Evolutionary conservation across 2,888 invertebrate species (phyloP), one percentile per base, ranked within the genome.

Genomic region (Agapostemon virescens): DNA sequence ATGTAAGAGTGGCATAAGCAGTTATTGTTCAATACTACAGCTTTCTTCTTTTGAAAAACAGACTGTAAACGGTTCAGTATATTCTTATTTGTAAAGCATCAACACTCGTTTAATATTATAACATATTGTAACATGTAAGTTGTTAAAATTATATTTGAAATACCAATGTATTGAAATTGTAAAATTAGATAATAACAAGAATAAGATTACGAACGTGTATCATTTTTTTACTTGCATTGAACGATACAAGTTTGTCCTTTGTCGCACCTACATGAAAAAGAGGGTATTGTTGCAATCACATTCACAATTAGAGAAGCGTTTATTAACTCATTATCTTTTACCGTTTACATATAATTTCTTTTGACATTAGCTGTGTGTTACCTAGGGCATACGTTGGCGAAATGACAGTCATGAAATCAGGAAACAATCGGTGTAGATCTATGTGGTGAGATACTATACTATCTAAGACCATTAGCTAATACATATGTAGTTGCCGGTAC

Each of bases 391-490:
- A n/a, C n/a, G 45, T 30, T 52, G 38, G 15, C n/a, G 38, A 55
- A 64, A 76, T 55, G 42, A 55, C 26, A 69, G 23, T 69, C 26
- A 36, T 55, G 38, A 68, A 66, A 66, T 66, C 45, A 38, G 58
- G 74, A 79, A 79, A 71, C 64, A 52, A 52, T 61, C 52, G 40
- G 66, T 58, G 70, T 55, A 73, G 26, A 58, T 69, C 36, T 49
- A 49, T n/a, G 33, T 5, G 36, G 52, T 52, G 30, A 36, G 42
- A 42, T 63, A 52, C 40, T 40, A 40, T 55, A 26, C 17, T 64
- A 15, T 33, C 26, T 55, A 55, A 13, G 11, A 33, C 7, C 58
- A 61, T 49, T 49, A 49, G 55, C 30, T 71, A 42, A n/a, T 17
- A 23, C 17, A 38, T 23, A 55, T 17, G 23, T 36, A 40, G 23